These are phyloP conservation scores for Lepidocolaptes lacrymiger DNA, from an alignment of 2,797 vertebrate species.

Conservation along the genomic window DNA sequence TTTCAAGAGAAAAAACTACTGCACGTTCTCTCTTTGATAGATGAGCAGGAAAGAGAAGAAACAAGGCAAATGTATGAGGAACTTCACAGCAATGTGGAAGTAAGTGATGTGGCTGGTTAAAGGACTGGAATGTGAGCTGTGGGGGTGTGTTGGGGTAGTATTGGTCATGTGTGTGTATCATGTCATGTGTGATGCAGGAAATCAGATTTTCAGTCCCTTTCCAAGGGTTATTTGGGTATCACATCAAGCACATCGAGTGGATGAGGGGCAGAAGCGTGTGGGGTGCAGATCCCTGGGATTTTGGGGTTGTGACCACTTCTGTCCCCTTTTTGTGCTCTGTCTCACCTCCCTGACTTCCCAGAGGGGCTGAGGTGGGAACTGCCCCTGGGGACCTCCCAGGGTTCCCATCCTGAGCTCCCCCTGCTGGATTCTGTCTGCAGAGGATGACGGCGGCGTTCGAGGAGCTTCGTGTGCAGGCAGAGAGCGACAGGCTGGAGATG, in stretches of 20 bases:
- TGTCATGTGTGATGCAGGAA: not conserved
- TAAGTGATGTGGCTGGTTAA: constrained; percentile 46
- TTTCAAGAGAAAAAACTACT: constrained; percentile 6
- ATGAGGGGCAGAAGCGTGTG: not conserved
- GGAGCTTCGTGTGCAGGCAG: constrained; percentile 83
- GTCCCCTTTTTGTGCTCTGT: not conserved
- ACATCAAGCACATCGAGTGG: too few species aligned
- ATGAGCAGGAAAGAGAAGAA: constrained; percentile 92
- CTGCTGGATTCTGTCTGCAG: constrained; percentile 74
- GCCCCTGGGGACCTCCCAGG: not conserved
- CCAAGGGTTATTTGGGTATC: not conserved
- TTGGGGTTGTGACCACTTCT: not conserved
- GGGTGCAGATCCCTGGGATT: not conserved
- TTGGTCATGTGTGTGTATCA: fast-evolving
- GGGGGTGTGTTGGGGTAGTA: not conserved
- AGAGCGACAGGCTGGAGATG: constrained; percentile 85
- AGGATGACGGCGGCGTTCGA: constrained; percentile 87
- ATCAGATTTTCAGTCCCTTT: not conserved
- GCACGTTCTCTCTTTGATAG: constrained; percentile 73
- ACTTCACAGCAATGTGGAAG: constrained; percentile 85
- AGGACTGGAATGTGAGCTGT: not conserved
- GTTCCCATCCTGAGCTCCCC: fast-evolving
- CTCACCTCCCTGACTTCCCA: not conserved
- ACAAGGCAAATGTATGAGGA: constrained; percentile 85
- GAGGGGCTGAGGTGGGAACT: not conserved